Base-by-base conservation (phyloP, 2,113 vertebrate genomes). In the Turnix velox region DNA sequence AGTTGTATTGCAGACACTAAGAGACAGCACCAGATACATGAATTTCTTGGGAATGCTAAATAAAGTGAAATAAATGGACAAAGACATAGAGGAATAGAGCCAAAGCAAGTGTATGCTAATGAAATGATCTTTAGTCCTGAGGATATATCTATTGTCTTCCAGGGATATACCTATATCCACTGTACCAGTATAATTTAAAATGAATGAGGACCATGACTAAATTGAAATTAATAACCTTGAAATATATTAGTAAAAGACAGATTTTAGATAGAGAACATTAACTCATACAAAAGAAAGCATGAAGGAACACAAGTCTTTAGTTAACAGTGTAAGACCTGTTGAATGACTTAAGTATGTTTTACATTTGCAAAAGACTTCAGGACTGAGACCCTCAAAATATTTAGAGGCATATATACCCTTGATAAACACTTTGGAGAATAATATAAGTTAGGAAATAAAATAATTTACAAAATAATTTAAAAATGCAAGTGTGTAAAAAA, bases 341-440 rank as follows among this genome's bases (percentile, higher is more conserved):
- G 31, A 88, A 8, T 62, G 16, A 90, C 59, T 85, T 61, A 33
- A 22, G 6, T n/a, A 24, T 3, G 15, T 67, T 88, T 54, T n/a
- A 39, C 35, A 43, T 55, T 74, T 52, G 13, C 22, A 49, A 80
- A 77, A 73, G 30, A 6, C 19, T 63, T n/a, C 7, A 52, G 28
- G 22, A 63, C 19, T 4, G 0, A 68, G 39, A 61, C 4, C 30
- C 12, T 90, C 0, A 0, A 30, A 18, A 4, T 16, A 7, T n/a
- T 46, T 28, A 15, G 25, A 75, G 83, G 71, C 9, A 49, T 6
- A 46, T 2, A 39, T 8, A 27, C 6, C 14, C 12, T 72, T 75
- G n/a, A n/a, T n/a, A n/a, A n/a, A n/a, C n/a, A n/a, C n/a, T n/a
- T n/a, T n/a, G n/a, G n/a, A n/a, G n/a, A n/a, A n/a, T n/a, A n/a